Base-by-base conservation (phyloP, 1,140 invertebrate species). In the Pseudomyrmex flavicornis region DNA sequence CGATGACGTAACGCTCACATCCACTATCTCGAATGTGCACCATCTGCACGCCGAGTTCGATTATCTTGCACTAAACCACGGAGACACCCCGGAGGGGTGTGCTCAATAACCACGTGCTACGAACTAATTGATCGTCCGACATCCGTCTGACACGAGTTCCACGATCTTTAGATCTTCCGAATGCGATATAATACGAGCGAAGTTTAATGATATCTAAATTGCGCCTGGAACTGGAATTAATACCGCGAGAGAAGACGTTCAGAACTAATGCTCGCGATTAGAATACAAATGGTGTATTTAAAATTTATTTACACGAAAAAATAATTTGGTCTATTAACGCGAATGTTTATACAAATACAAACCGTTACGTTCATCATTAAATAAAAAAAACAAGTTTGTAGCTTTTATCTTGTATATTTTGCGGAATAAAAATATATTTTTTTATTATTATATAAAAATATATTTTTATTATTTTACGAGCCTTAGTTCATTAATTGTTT, bases 51-150 rank as follows among this genome's bases (percentile, higher is more conserved):
- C 15, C n/a, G 9, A 10, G 48, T 82, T 82, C 70, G 79, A 82
- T 82, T 75, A 82, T 82, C 59, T 12, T 35, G 52, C 54, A 82
- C 70, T 26, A 65, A 74, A 74, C 69, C 79, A 52, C 69, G 48
- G 22, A 54, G 69, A 82, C 59, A 82, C 48, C 70, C 2, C 70
- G 17, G 58, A 56, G 70, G 26, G 54, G 0, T 35, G 35, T 48
- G 48, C 44, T 75, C 70, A n/a, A 75, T 82, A 75, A 75, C 48
- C 69, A 74, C 58, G 48, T 63, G 50, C 20, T 70, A 12, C n/a
- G 22, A 62, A 26, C 4, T 74, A 82, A 82, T 82, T 70, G 79
- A 82, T 82, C 69, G 70, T 52, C 20, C 35, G 54, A 82, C 56
- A 61, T 61, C 69, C 35, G 35, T n/a, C 44, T 17, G 9, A 82